A percentile compares a stretch with the other conserved stretches of the same genome.
Evolutionary conservation across 2,113 vertebrate genomes (phyloP).

Genomic region (Laticauda colubrina): DNA sequence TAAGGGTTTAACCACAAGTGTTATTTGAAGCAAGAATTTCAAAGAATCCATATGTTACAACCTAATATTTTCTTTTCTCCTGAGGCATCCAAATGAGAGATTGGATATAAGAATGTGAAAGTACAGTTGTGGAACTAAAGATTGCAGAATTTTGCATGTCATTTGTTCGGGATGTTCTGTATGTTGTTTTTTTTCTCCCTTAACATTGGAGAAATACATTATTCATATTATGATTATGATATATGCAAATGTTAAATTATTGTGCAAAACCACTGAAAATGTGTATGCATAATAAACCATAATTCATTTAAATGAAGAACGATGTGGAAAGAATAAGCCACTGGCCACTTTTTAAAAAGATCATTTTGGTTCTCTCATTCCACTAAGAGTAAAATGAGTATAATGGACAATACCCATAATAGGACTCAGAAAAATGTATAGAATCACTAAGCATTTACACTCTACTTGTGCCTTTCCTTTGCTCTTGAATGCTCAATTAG

Average conservation of each 20-base stretch:
- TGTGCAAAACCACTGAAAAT: neutral
- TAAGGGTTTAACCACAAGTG: neutral
- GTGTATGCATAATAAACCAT: slow-evolving; percentile 9
- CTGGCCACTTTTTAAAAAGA: neutral
- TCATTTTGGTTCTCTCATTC: neutral
- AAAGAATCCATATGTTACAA: neutral
- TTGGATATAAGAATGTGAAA: neutral
- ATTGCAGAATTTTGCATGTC: neutral
- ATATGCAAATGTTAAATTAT: neutral
- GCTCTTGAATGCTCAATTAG: neutral
- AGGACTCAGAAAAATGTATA: neutral
- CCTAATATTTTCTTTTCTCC: neutral
- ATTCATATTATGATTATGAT: slow-evolving; percentile 3
- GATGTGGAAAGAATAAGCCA: neutral
- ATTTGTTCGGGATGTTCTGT: neutral
- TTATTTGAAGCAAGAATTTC: slow-evolving; percentile 24
- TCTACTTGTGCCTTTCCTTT: neutral
- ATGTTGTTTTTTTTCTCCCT: neutral
- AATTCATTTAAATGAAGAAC: slow-evolving; percentile 2
- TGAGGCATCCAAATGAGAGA: neutral
- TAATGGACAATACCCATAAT: neutral
- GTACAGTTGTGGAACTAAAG: slow-evolving; percentile 4
- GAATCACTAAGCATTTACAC: neutral
- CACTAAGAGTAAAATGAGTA: neutral
- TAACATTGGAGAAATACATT: neutral